These are phyloP conservation scores for Forbesichthys agassizii DNA, from an alignment of 2,113 vertebrate species.

Conservation along the genomic window DNA sequence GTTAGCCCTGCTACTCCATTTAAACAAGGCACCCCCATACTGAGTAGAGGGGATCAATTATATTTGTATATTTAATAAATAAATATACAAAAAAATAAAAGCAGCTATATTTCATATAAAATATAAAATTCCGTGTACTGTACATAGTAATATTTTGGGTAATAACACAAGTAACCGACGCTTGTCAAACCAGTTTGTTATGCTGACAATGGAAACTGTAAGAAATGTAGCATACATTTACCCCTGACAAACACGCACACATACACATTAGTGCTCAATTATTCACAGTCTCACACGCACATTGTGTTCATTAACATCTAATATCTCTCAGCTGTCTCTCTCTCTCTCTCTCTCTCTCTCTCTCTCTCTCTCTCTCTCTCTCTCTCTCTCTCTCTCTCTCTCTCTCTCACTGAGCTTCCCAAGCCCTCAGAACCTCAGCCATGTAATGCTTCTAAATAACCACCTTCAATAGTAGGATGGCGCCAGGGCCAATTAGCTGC, in stretches of 20 bases:
- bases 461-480: conserved; percentile 70
- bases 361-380: not conserved
- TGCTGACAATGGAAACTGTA: conserved; percentile 20
- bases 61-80: too few relatives aligned
- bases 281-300: not conserved
- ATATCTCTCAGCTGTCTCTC: conserved; percentile 7
- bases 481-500: conserved; percentile 77
- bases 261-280: not conserved
- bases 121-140: too few relatives aligned
- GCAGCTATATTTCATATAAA: too few relatives aligned
- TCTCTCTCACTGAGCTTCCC: conserved; percentile 32
- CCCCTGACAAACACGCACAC: not conserved
- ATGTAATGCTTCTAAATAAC: conserved; percentile 77
- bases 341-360: conserved; percentile 25
- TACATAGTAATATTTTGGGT: too few relatives aligned
- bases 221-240: not conserved
- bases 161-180: not conserved
- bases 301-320: conserved; percentile 57
- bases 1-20: too few relatives aligned
- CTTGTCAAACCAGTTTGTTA: conserved; percentile 50
- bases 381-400: not conserved
- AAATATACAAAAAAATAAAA: too few relatives aligned
- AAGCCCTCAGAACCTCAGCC: conserved; percentile 49
- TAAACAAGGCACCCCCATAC: too few relatives aligned
- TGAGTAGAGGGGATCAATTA: too few relatives aligned